A percentile compares a stretch with the other conserved stretches of the same genome.
phyloP scores from a whole-genome alignment of 2,888 invertebrate genomes.

The Aethes cnicana region DNA sequence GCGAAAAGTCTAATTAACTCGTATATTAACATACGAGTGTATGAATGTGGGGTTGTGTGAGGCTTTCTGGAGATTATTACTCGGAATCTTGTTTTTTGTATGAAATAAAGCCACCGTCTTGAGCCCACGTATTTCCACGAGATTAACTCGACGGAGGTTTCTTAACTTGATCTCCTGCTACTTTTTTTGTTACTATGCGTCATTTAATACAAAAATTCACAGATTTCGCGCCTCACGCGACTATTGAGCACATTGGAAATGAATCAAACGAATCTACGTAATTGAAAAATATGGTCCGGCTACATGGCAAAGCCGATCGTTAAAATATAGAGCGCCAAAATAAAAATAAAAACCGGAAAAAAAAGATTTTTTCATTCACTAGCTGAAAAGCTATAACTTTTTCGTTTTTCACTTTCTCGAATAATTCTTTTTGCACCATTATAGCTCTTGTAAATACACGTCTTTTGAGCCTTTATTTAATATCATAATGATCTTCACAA shows the following conservation, averaged over 20 bases:
- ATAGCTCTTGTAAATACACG: too few species aligned
- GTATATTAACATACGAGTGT: slow-evolving; percentile 59
- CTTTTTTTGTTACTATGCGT: slow-evolving; percentile 3
- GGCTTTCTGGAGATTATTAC: slow-evolving; percentile 18
- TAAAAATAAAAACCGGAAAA: neutral
- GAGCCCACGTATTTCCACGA: slow-evolving; percentile 6
- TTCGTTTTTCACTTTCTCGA: too few species aligned
- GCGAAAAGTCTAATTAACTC: slow-evolving; percentile 73
- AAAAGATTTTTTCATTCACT: too few species aligned
- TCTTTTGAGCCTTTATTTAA: too few species aligned
- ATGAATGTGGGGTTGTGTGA: slow-evolving; percentile 19
- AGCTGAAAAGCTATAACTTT: too few species aligned
- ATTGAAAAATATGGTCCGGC: too few species aligned
- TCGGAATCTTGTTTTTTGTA: slow-evolving; percentile 19
- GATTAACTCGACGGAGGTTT: slow-evolving; percentile 18
- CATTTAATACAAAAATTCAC: neutral
- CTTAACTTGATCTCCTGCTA: slow-evolving; percentile 13
- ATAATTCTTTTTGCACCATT: too few species aligned
- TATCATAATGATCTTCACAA: too few species aligned
- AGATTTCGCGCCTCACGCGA: too few species aligned
- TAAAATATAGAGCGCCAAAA: neutral
- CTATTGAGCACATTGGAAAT: too few species aligned
- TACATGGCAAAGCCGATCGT: too few species aligned
- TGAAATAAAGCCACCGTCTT: slow-evolving; percentile 9
- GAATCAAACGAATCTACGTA: too few species aligned